Percentiles rank a stretch among this genome's conserved stretches.
phyloP scores from a whole-genome alignment of 2,113 vertebrate species.

The Cynopterus brachyotis region DNA sequence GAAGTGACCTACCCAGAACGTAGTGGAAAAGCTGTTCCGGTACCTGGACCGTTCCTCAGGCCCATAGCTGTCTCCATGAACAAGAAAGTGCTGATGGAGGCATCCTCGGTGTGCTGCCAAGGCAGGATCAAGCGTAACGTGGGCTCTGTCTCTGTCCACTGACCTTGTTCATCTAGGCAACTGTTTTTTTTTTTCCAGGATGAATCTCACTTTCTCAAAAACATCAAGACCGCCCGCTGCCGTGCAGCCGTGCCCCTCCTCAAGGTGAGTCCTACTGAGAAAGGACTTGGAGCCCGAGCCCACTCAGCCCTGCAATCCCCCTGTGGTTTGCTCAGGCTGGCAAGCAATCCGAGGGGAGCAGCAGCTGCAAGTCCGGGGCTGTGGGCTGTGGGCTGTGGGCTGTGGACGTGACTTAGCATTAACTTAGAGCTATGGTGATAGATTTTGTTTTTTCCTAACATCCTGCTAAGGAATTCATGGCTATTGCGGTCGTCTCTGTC shows the following conservation, averaged over 20 bases:
- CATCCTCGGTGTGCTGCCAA: rapidly evolving
- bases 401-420: background rate
- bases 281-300: background rate
- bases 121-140: background rate
- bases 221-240: slow-evolving; percentile 94
- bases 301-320: rapidly evolving
- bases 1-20: rapidly evolving
- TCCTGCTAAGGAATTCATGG: background rate
- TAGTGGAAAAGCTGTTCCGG: background rate
- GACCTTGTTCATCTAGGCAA: background rate
- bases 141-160: background rate
- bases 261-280: slow-evolving; percentile 85
- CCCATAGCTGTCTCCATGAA: background rate
- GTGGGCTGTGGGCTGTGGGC: background rate
- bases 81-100: background rate
- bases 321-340: background rate
- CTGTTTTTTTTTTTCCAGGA: slow-evolving; percentile 87
- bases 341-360: background rate
- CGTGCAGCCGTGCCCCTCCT: slow-evolving; percentile 93
- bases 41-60: background rate
- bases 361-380: rapidly evolving
- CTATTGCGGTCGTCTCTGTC: background rate
- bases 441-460: background rate
- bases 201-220: slow-evolving; percentile 98
- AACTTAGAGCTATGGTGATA: background rate